Base-by-base conservation (phyloP, 92 coral and sea anemone species). In the Palythoa grandis region DNA sequence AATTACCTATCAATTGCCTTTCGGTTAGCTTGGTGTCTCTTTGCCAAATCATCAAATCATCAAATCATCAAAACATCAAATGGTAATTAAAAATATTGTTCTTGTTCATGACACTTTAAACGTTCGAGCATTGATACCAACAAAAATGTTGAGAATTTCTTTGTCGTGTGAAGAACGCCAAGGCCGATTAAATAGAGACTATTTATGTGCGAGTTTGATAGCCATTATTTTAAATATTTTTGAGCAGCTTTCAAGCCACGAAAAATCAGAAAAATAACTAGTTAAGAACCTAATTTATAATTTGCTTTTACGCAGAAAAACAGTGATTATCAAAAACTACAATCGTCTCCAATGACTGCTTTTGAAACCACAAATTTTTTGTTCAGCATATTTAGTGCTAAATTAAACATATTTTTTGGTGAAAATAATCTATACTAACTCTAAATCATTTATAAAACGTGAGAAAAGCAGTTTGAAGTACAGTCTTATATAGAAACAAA, bases 21-120 rank as follows among this genome's bases (percentile, higher is more conserved):
- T 43, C 50, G 50, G 50, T 3, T 58, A 14, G 66, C 4, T 12
- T 58, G 66, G 16, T 58, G 17, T 13, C 29, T 11, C 38, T 14
- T 39, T 39, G 75, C 48, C 13, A 19, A 14, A 71, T 35, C 38
- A 19, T 71, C 63, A 74, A 48, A 11, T 40, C 1, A n/a, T 43
- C 50, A 43, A 43, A 43, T 43, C n/a, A 19, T 71, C 63, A 74
- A 48, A 11, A 72, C 1, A n/a, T 43, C 50, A 43, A 43, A 43
- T 43, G 54, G 20, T 70, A 15, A 37, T 74, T 74, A 20, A 74
- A 20, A 74, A 75, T 75, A 75, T 75, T 75, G 79, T 6, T 1
- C 40, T 48, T 47, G 38, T 48, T 7, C 24, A 3, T 74, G 78
- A n/a, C 79, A 75, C 63, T 75, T 75, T 52, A 50, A 50, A 75